These are phyloP conservation scores for Meiosimyza decipiens DNA, from an alignment of 2,888 invertebrate genomes.

Conservation along the genomic window DNA sequence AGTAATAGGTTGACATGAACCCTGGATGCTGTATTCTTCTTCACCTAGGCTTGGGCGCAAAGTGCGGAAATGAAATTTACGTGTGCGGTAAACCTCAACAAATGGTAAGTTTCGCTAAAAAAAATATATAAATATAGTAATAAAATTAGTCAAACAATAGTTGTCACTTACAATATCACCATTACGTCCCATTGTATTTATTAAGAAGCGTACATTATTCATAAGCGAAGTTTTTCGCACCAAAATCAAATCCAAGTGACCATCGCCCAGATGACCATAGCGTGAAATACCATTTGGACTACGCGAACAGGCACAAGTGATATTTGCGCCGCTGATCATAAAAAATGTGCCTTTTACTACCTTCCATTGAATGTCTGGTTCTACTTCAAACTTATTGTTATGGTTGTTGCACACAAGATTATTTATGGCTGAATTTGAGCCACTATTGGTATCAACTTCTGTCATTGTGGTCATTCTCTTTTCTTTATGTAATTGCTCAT, in stretches of 20 bases:
- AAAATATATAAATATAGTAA: constrained; percentile 21
- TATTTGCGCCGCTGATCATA: constrained; percentile 81
- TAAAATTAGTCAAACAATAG: background rate
- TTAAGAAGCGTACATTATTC: constrained; percentile 77
- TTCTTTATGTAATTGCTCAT: constrained; percentile 1
- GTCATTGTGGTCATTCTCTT: background rate
- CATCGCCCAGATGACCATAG: constrained; percentile 82
- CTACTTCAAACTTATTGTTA: background rate
- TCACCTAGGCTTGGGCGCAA: constrained; percentile 39
- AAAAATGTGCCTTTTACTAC: constrained; percentile 78
- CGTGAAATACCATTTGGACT: constrained; percentile 83
- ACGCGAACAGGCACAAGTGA: constrained; percentile 79
- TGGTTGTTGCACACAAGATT: background rate
- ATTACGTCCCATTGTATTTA: constrained; percentile 72
- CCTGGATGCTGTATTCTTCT: constrained; percentile 53
- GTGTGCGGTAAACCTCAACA: constrained; percentile 79
- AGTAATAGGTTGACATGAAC: constrained; percentile 62
- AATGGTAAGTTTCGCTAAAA: constrained; percentile 74
- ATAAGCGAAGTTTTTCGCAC: constrained; percentile 78
- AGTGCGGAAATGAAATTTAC: constrained; percentile 67
- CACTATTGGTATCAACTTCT: background rate
- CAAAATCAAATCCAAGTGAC: constrained; percentile 80
- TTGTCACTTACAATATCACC: constrained; percentile 71
- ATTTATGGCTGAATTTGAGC: background rate
- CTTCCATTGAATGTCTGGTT: constrained; percentile 65